Percentiles rank a stretch among this genome's conserved stretches.
Conservation (phyloP, 92 coral and sea anemone genomes). For the Epizoanthus illoricatus region DNA sequence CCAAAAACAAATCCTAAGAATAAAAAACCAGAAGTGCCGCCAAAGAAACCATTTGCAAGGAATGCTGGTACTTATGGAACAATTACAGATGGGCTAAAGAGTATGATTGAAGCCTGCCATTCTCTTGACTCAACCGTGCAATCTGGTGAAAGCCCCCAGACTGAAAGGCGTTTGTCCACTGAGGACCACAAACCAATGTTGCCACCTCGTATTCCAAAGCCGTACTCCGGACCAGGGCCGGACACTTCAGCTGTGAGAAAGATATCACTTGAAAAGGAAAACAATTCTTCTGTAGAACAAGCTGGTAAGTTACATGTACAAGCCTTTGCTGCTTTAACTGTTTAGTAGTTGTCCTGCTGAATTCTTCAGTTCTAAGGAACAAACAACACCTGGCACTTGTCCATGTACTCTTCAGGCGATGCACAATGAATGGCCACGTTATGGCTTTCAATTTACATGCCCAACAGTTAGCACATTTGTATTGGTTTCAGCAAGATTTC, state of each 20-base stretch:
- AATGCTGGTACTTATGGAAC: conserved; percentile 69
- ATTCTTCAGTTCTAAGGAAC: too few relatives aligned
- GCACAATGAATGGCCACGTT: too few relatives aligned
- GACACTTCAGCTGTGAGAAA: not conserved
- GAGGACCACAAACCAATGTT: conserved; percentile 31
- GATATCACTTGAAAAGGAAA: conserved; percentile 7
- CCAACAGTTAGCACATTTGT: too few relatives aligned
- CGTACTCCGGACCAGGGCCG: conserved; percentile 82
- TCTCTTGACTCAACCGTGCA: conserved; percentile 32
- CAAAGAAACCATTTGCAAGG: conserved; percentile 39
- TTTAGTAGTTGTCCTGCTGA: not conserved
- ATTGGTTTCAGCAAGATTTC: too few relatives aligned
- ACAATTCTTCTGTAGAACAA: not conserved
- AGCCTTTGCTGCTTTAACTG: not conserved
- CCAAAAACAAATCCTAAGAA: conserved; percentile 31
- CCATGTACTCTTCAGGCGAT: too few relatives aligned
- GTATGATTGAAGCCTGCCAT: conserved; percentile 62
- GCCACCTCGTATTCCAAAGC: conserved; percentile 92
- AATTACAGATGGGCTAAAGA: conserved; percentile 71
- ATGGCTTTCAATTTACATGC: too few relatives aligned
- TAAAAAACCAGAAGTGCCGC: conserved; percentile 23
- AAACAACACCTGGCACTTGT: too few relatives aligned
- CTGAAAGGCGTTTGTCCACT: conserved; percentile 9
- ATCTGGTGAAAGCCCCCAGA: conserved; percentile 15
- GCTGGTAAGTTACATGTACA: not conserved